Conservation (phyloP, 2,888 invertebrate species). For the Spilarctia lutea region DNA sequence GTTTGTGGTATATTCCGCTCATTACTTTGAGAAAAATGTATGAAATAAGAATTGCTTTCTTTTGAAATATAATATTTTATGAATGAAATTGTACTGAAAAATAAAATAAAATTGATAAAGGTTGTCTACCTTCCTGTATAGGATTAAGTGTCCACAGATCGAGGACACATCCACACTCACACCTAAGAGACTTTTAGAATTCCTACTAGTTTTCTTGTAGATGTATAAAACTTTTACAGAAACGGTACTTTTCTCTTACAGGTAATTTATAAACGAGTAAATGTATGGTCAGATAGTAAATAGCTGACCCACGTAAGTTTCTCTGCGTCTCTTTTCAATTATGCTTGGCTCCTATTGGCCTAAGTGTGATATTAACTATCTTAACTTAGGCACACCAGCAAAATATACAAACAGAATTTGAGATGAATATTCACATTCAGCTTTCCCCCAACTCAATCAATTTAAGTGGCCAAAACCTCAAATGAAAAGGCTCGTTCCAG, state of each 20-base stretch:
- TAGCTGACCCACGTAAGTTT: too few species aligned
- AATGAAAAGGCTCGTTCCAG: not conserved
- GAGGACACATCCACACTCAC: not conserved
- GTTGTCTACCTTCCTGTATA: not conserved
- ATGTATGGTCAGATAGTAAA: not conserved
- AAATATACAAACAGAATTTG: not conserved
- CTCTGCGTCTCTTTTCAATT: too few species aligned
- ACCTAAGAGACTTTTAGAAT: not conserved
- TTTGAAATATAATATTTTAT: not conserved
- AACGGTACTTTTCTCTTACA: not conserved
- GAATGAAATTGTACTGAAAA: not conserved
- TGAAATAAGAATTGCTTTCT: not conserved
- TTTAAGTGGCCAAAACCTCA: not conserved
- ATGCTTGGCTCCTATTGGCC: too few species aligned
- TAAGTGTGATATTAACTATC: too few species aligned
- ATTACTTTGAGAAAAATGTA: conserved; percentile 22
- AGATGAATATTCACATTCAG: not conserved
- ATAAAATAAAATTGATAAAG: not conserved
- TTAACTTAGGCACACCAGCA: too few species aligned
- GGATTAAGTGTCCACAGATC: not conserved
- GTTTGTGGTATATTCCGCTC: conserved; percentile 15
- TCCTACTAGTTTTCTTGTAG: not conserved
- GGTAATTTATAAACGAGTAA: not conserved
- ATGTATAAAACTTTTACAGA: not conserved
- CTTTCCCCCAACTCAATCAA: not conserved